Evolutionary conservation across 2,888 invertebrate genomes (phyloP), one percentile per base, ranked within the genome.

Genomic region (Ichneumoninae sp.): DNA sequence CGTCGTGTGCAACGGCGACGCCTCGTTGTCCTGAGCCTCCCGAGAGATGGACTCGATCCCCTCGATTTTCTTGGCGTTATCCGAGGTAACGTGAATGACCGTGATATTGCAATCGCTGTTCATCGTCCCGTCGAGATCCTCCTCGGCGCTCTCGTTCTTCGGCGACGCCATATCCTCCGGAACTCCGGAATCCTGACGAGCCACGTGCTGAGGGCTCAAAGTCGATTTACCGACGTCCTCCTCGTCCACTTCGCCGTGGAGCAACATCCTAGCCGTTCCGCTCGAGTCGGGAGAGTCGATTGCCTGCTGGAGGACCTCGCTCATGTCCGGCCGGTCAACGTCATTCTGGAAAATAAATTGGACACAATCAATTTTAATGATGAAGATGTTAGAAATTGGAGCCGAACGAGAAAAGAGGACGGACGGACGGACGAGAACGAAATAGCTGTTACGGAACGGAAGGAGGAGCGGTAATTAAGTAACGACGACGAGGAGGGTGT

Each of bases 31-130:
- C 13, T 72, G 47, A 47, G 76, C 50, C 57, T 87, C 80, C 4
- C 88, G 85, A 33, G 52, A 65, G n/a, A 70, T 84, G 78, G 74
- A 30, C 19, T 62, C 81, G 50, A 87, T 80, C 13, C 79, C 82
- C 10, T 89, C 88, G 19, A 66, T 70, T 1, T 70, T 68, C n/a
- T 86, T 83, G 0, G 85, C 76, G 0, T 86, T 66, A 6, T 83
- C 83, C 1, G 65, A 33, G 40, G 87, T 85, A 19, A 92, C 91
- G 83, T 93, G 93, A 74, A 93, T 93, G 8, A 93, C 92, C 16
- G 92, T 93, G 65, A 93, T 87, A 82, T 91, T 92, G 83, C 93
- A 92, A 7, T 93, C 93, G 84, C 91, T 91, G 87, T 91, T 90
- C 80, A 90, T 88, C 70, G 92, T 91, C 7, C 83, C 87, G 26